Evolutionary conservation across 2,888 invertebrate genomes (phyloP).

Genomic region (Dusona sp.): DNA sequence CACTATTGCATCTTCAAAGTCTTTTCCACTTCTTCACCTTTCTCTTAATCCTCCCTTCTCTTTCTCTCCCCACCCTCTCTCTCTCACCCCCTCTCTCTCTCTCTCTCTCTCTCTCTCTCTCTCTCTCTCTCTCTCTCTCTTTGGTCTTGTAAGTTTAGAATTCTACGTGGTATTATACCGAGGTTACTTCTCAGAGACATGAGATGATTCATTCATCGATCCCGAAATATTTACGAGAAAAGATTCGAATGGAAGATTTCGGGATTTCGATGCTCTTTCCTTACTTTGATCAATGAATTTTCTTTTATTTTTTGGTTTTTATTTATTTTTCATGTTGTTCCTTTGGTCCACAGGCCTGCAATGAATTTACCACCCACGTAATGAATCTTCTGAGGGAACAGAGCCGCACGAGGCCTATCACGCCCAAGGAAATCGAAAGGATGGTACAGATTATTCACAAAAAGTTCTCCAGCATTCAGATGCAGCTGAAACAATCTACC

Average conservation of each 20-base stretch:
- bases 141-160: conserved; percentile 22
- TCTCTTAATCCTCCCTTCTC: conserved; percentile 33
- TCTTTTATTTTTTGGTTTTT: neutral
- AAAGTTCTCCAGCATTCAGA: conserved; percentile 98
- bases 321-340: neutral
- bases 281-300: neutral
- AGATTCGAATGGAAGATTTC: conserved; percentile 4
- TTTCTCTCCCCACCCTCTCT: conserved; percentile 13
- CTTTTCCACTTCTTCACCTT: conserved; percentile 49
- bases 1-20: conserved; percentile 3
- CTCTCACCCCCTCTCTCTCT: conserved; percentile 15
- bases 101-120: conserved; percentile 35
- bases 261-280: neutral
- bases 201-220: conserved; percentile 59
- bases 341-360: conserved; percentile 92
- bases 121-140: conserved; percentile 27
- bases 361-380: conserved; percentile 99
- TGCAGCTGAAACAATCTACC: conserved; percentile 99
- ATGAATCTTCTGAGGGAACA: conserved; percentile 98
- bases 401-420: conserved; percentile 98
- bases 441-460: conserved; percentile 99
- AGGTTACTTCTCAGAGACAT: conserved; percentile 23
- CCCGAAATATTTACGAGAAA: conserved; percentile 6
- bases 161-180: conserved; percentile 23
- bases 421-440: conserved; percentile 99